Base-by-base conservation (phyloP, 2,113 vertebrate genomes). In the Andinoacara biseriatus region DNA sequence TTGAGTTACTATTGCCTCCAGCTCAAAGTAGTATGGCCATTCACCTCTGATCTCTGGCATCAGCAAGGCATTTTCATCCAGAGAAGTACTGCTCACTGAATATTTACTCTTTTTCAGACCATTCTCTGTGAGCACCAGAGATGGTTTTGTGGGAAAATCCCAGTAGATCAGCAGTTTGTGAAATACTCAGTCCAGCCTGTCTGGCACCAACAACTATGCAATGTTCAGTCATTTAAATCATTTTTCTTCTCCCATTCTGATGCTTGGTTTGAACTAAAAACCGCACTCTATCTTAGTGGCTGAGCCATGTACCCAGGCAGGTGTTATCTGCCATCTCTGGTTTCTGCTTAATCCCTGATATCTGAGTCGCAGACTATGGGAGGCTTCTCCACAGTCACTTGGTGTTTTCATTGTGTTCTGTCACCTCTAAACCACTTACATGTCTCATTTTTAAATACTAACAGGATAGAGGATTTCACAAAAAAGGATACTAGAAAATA, bases 281-380 rank as follows among this genome's bases (percentile, higher is more conserved):
- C 20, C 1, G 38, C 33, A 40, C 74, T 78, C 22, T 29, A 10
- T 61, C 14, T 58, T 49, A 52, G 76, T 15, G 49, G 31, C 26
- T 35, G 61, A 63, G 77, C 38, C 26, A 35, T 61, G 54, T 26
- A 49, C 29, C 29, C 40, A 59, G 74, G 49, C 57, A 75, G 57
- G 29, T 78, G 40, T 81, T 52, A 77, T 72, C 61, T 58, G 81
- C 56, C 65, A 18, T 33, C 18, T 78, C 49, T 82, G 63, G 49
- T 76, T 85, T 90, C 60, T 75, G 58, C 35, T 62, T 43, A 40
- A 9, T 72, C 3, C 14, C 56, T 58, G 76, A 59, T 52, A 78
- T 20, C 46, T 57, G 35, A 79, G 46, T 77, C 46, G n/a, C 43
- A 63, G 29, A 54, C 33, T 80, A 58, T 76, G 57, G 65, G 63